Base-by-base conservation (phyloP, 2,888 invertebrate genomes). In the Dascillus cervinus region DNA sequence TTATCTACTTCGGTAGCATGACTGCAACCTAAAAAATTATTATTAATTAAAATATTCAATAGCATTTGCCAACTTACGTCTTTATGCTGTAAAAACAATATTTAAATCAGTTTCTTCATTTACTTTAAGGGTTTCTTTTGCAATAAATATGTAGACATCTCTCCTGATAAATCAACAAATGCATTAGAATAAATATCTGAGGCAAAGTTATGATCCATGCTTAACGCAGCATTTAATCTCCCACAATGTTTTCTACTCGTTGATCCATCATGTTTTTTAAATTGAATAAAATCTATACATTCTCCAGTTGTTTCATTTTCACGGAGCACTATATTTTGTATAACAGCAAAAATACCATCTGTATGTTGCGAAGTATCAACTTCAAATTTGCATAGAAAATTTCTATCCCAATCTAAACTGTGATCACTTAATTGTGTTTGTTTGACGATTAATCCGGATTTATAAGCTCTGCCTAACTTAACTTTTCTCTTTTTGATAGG, bases 211-310 rank as follows among this genome's bases (percentile, higher is more conserved):
- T 46, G 46, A 11, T 43, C 43, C 46, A 54, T 56, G 21, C 45
- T 40, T 27, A 37, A 40, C 11, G 39, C 43, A 1, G 58, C 56
- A 37, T 65, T 56, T 9, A 61, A 37, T n/a, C 49, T 20, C 2
- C 64, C 66, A 41, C 66, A 67, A 37, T 58, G 56, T 40, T 55
- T 50, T 21, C 42, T 28, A 20, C 59, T 56, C 11, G 32, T 24
- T 9, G 46, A 32, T 11, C 53, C 39, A 40, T 64, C 60, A 46
- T 55, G 48, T 30, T 53, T 38, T 31, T 44, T 52, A 38, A 65
- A 65, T 53, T 65, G 51, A 30, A 73, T 52, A 38, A 64, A 72
- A 52, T 72, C 72, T 10, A 70, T 51, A 36, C 73, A 72, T 11
- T 61, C 55, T 2, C 56, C 54, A 3, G 52, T 61, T 9, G 56